phyloP scores from a whole-genome alignment of 2,797 vertebrate species.

The Phataginus tricuspis region DNA sequence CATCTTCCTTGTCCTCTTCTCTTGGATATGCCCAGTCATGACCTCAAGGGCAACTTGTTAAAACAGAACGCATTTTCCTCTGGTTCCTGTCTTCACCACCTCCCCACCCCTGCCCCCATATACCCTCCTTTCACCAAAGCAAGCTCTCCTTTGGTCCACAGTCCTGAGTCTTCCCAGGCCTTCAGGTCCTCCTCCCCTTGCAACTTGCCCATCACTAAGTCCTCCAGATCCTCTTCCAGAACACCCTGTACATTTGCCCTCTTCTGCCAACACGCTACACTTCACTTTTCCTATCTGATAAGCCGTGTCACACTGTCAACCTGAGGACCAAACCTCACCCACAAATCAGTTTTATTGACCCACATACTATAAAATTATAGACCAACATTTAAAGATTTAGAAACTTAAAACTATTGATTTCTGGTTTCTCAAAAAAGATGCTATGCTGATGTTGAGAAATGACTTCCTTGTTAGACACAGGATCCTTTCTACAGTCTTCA shows the following conservation, averaged over 20 bases:
- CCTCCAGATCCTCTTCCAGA: background rate
- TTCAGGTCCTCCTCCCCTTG: background rate
- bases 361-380: background rate
- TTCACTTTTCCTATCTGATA: background rate
- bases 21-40: background rate
- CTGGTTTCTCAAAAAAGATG: background rate
- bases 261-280: background rate
- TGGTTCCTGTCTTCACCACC: background rate
- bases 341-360: background rate
- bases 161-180: background rate
- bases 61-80: background rate
- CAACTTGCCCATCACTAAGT: background rate
- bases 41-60: background rate
- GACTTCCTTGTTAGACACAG: background rate
- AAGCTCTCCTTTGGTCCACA: background rate
- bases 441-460: background rate
- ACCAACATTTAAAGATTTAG: background rate
- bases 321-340: background rate
- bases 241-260: rapidly evolving
- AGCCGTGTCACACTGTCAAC: background rate
- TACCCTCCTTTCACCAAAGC: background rate
- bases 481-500: background rate
- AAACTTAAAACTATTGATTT: background rate
- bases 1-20: background rate
- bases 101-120: rapidly evolving